These are phyloP conservation scores for Mirounga angustirostris DNA, from an alignment of 2,113 vertebrate species.

Conservation along the genomic window DNA sequence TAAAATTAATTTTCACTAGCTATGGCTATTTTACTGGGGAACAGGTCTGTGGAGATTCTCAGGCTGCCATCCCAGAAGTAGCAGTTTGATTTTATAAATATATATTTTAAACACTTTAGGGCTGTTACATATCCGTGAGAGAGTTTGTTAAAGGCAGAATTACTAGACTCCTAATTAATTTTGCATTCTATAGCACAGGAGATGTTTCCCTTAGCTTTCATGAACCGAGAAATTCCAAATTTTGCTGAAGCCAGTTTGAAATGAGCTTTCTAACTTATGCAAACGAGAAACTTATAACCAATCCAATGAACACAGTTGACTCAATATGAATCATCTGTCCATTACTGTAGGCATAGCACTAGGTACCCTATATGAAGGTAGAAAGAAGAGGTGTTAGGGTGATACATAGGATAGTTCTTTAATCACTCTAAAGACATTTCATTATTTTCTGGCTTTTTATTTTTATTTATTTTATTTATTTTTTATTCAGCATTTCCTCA, in stretches of 20 bases:
- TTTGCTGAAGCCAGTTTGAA: not conserved
- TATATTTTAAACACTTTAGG: not conserved
- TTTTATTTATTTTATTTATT: not conserved
- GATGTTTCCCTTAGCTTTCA: not conserved
- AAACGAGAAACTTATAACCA: not conserved
- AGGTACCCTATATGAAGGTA: not conserved
- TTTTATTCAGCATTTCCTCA: not conserved
- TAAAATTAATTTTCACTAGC: not conserved
- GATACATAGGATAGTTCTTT: not conserved
- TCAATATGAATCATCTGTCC: no score
- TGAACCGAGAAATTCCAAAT: not conserved
- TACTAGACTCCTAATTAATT: not conserved
- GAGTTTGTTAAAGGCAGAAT: not conserved
- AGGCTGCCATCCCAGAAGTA: not conserved
- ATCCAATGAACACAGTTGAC: not conserved
- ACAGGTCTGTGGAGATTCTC: not conserved
- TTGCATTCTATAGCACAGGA: not conserved
- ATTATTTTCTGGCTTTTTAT: not conserved
- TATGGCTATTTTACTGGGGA: not conserved
- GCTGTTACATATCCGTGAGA: not conserved
- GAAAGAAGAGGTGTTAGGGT: not conserved
- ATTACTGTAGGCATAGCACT: not conserved
- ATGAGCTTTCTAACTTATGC: not conserved
- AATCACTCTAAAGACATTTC: not conserved
- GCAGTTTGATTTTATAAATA: not conserved